A percentile compares a stretch with the other conserved stretches of the same genome.
These are phyloP conservation scores for Lytechinus variegatus DNA, from an alignment of 35 echinoderm and acorn worm genomes.

Conservation along the genomic window DNA sequence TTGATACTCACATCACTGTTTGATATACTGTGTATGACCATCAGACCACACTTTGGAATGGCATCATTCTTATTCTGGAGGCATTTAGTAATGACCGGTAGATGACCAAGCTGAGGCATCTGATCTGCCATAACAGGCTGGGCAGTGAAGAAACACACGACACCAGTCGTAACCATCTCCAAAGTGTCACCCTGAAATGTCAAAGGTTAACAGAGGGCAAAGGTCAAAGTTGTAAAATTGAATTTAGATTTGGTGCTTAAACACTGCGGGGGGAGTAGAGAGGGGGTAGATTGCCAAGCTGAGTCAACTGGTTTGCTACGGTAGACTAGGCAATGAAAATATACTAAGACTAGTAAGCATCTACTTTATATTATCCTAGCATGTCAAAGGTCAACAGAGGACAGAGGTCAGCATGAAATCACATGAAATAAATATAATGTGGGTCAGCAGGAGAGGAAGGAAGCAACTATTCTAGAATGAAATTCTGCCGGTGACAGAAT, in stretches of 20 bases:
- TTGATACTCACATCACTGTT: conserved; percentile 79
- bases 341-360: too few relatives aligned
- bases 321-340: too few relatives aligned
- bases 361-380: too few relatives aligned
- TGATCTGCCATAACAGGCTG: conserved; percentile 90
- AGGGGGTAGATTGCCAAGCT: not conserved
- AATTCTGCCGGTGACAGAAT: too few relatives aligned
- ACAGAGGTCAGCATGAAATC: too few relatives aligned
- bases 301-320: not conserved
- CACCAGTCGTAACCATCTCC: conserved; percentile 95
- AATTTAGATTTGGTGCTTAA: too few relatives aligned
- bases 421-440: too few relatives aligned
- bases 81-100: conserved; percentile 84
- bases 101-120: conserved; percentile 88
- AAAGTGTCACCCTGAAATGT: conserved; percentile 71
- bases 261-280: not conserved
- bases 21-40: conserved; percentile 77
- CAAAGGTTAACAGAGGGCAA: not conserved
- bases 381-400: too few relatives aligned
- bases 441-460: too few relatives aligned
- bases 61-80: conserved; percentile 80
- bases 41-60: conserved; percentile 79
- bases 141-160: conserved; percentile 82
- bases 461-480: too few relatives aligned
- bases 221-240: too few relatives aligned